Percentiles rank a stretch among this genome's conserved stretches.
Conservation (phyloP, 2,113 vertebrate genomes). For the Eudyptes chrysolophus region DNA sequence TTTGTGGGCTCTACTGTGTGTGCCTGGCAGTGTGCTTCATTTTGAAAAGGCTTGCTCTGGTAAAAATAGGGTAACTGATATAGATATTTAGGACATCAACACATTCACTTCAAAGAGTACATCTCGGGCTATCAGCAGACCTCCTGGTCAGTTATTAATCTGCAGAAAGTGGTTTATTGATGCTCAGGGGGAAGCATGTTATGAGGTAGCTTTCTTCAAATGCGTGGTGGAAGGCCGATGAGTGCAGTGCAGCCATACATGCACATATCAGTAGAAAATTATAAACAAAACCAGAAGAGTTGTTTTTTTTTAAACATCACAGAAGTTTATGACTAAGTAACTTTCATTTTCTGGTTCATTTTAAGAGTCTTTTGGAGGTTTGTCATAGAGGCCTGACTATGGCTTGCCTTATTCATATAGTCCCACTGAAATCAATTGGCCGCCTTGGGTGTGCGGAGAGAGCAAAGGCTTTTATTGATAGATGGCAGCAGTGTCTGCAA, state of each 20-base stretch:
- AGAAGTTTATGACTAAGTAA: neutral
- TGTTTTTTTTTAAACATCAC: too few relatives aligned
- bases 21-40: neutral
- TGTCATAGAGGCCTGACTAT: neutral
- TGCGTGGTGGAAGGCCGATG: neutral
- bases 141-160: neutral
- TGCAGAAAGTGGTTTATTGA: neutral
- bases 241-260: neutral
- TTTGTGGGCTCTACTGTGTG: neutral
- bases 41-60: neutral
- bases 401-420: neutral
- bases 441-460: neutral
- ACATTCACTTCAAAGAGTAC: neutral
- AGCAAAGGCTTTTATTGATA: neutral
- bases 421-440: neutral
- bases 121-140: neutral
- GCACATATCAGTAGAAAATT: neutral
- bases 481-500: neutral
- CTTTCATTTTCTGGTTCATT: neutral
- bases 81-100: neutral
- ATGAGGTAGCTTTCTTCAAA: neutral
- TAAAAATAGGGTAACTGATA: neutral
- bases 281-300: neutral
- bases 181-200: neutral
- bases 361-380: neutral